A percentile compares a stretch with the other conserved stretches of the same genome.
phyloP scores from a whole-genome alignment of 2,888 invertebrate species.

The Fragum fragum region DNA sequence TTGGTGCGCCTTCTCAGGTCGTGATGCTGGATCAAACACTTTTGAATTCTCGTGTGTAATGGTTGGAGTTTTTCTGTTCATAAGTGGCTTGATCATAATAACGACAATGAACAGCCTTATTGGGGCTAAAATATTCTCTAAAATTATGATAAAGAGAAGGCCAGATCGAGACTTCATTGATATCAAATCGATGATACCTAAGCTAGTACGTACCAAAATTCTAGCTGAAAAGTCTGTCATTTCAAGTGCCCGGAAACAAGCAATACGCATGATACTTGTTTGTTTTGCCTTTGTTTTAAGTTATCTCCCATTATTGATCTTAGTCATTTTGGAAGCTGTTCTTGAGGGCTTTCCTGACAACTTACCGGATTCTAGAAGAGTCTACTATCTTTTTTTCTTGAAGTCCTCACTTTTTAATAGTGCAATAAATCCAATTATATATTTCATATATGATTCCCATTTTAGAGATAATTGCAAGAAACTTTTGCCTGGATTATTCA shows the following conservation, averaged over 20 bases:
- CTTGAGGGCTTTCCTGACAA: slow-evolving; percentile 56
- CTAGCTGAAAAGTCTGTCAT: slow-evolving; percentile 26
- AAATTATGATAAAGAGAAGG: slow-evolving; percentile 11
- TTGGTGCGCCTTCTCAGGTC: slow-evolving; percentile 54
- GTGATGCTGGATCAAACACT: slow-evolving; percentile 6
- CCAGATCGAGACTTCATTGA: neutral
- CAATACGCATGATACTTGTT: slow-evolving; percentile 72
- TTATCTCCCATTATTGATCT: slow-evolving; percentile 67
- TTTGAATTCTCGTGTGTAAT: slow-evolving; percentile 48
- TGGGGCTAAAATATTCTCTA: slow-evolving; percentile 54
- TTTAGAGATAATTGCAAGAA: slow-evolving; percentile 54
- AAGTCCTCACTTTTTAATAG: slow-evolving; percentile 73
- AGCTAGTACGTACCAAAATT: slow-evolving; percentile 25
- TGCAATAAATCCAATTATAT: slow-evolving; percentile 75
- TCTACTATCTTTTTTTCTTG: slow-evolving; percentile 67
- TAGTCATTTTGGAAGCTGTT: slow-evolving; percentile 55
- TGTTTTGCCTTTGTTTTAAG: slow-evolving; percentile 68
- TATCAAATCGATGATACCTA: neutral
- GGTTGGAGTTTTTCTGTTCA: slow-evolving; percentile 57
- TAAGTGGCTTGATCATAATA: slow-evolving; percentile 42
- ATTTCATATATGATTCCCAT: slow-evolving; percentile 69
- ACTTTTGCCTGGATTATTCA: too few species aligned
- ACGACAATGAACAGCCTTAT: slow-evolving; percentile 60
- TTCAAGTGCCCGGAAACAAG: slow-evolving; percentile 59
- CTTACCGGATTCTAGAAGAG: slow-evolving; percentile 49